Percentiles rank a stretch among this genome's conserved stretches.
These are phyloP conservation scores for Serilophus lunatus DNA, from an alignment of 2,113 vertebrate species.

Conservation along the genomic window DNA sequence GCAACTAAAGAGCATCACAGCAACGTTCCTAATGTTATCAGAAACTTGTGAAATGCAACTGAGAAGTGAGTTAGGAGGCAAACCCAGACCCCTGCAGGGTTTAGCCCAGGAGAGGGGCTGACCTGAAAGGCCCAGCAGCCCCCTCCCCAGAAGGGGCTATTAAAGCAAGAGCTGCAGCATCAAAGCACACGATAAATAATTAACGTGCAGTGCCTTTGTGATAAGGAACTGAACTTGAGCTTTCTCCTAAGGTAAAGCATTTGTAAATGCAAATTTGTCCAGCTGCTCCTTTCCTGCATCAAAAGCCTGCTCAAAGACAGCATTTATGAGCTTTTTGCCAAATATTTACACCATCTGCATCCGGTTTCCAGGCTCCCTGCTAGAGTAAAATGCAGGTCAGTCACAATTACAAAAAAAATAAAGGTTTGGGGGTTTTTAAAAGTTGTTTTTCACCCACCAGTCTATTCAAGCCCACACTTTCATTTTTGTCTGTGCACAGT, in stretches of 20 bases:
- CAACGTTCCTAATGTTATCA: neutral
- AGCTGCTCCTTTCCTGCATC: neutral
- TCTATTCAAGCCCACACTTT: neutral
- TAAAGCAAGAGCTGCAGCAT: neutral
- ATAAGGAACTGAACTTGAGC: neutral
- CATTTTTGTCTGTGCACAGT: accelerated
- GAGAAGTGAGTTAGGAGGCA: neutral
- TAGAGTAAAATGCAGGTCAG: neutral
- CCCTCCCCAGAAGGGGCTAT: neutral
- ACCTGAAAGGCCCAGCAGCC: neutral
- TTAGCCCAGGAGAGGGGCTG: neutral
- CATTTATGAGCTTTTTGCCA: neutral
- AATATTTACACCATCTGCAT: neutral
- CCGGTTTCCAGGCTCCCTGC: neutral
- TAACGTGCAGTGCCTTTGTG: neutral
- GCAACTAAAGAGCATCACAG: neutral
- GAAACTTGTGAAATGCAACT: neutral
- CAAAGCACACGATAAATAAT: neutral
- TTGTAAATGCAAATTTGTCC: neutral
- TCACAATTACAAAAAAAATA: neutral
- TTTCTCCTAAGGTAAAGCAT: neutral
- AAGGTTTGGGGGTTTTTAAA: neutral
- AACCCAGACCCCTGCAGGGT: neutral
- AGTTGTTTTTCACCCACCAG: neutral
- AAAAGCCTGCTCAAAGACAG: neutral